Evolutionary conservation across 2,888 invertebrate genomes (phyloP).

Genomic region (Habroteleia sp.): DNA sequence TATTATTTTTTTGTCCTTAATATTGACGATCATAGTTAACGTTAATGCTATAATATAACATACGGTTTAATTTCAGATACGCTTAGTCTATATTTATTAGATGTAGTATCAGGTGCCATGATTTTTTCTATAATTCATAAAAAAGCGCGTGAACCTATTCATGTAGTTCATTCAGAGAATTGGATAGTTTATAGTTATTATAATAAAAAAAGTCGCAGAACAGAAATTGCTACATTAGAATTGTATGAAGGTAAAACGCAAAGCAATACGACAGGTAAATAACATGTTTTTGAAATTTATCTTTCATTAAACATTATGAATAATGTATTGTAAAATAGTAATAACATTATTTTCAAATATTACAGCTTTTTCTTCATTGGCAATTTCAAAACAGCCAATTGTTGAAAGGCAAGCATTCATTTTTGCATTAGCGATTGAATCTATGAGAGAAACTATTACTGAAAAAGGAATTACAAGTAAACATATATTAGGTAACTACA

Average conservation of each 20-base stretch:
- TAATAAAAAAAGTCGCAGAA: slow-evolving; percentile 95
- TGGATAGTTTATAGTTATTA: slow-evolving; percentile 97
- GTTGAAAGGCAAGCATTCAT: slow-evolving; percentile 94
- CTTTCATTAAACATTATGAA: too few relatives aligned
- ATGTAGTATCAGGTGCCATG: slow-evolving; percentile 94
- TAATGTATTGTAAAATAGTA: too few relatives aligned
- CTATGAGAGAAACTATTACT: slow-evolving; percentile 93
- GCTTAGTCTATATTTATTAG: slow-evolving; percentile 92
- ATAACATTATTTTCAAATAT: too few relatives aligned
- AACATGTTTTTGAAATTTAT: too few relatives aligned
- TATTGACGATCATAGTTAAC: too few relatives aligned
- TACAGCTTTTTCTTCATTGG: slow-evolving; percentile 91
- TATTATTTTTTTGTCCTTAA: too few relatives aligned
- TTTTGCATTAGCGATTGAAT: slow-evolving; percentile 89
- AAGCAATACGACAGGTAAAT: slow-evolving; percentile 87
- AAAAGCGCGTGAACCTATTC: slow-evolving; percentile 91
- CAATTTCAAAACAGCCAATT: slow-evolving; percentile 87
- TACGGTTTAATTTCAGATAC: too few relatives aligned
- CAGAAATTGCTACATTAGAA: slow-evolving; percentile 96
- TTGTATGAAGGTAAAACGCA: slow-evolving; percentile 96
- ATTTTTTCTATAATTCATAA: slow-evolving; percentile 93
- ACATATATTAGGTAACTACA: slow-evolving; percentile 86
- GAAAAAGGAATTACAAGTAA: slow-evolving; percentile 95
- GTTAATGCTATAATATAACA: too few relatives aligned
- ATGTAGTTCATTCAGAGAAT: slow-evolving; percentile 97